phyloP scores from a whole-genome alignment of 2,888 invertebrate genomes.

The Petrolisthes manimaculis region DNA sequence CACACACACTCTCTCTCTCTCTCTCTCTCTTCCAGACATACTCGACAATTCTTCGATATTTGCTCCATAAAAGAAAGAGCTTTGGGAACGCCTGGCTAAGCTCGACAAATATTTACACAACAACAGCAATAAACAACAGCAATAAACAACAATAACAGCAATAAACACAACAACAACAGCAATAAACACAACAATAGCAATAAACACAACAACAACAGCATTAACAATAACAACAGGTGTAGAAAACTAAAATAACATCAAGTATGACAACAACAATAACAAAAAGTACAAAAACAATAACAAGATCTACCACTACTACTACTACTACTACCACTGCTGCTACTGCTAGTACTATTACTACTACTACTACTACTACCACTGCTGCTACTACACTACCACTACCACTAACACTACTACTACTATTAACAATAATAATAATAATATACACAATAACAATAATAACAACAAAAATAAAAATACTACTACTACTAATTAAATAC shows the following conservation, averaged over 20 bases:
- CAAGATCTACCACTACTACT: no score
- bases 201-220: not conserved
- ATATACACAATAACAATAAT: no score
- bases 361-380: no score
- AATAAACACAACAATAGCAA: not conserved
- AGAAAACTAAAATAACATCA: not conserved
- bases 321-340: not conserved
- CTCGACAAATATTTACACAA: not conserved
- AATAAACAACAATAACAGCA: not conserved
- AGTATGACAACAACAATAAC: not conserved
- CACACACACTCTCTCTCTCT: slow-evolving; percentile 6
- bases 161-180: not conserved
- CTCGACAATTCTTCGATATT: no score
- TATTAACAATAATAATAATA: no score
- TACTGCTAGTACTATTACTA: not conserved
- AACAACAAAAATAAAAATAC: not conserved
- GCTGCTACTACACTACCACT: no score
- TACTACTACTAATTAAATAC: no score
- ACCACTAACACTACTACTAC: no score
- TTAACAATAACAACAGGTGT: not conserved
- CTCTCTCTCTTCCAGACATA: slow-evolving; percentile 16
- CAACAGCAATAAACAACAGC: not conserved
- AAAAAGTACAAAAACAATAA: not conserved
- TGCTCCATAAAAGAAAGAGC: not conserved
- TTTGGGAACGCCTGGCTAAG: not conserved